Base-by-base conservation (phyloP, 2,888 invertebrate species). In the Matsumyia berberina region DNA sequence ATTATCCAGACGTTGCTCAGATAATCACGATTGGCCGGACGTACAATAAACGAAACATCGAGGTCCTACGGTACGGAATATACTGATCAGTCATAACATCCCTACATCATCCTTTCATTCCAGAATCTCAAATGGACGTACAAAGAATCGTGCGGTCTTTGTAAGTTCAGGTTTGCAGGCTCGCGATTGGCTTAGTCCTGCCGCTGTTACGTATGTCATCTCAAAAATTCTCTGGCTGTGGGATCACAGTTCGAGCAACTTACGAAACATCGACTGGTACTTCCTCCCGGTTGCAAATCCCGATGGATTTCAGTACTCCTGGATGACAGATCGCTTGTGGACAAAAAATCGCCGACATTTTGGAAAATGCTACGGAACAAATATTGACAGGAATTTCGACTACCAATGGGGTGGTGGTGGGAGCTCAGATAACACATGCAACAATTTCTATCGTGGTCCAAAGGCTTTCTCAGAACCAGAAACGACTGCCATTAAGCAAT, bases 391-490 rank as follows among this genome's bases (percentile, higher is more conserved):
- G 83, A 98, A 98, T 91, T 98, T 96, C 89, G 96, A 96, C 92
- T 95, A 95, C 88, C 94, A 95, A 46, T 98, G 97, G 97, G 96
- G 96, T 17, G 93, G 94, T 87, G 96, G 97, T 0, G 95, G 97
- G 0, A 96, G 97, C 9, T 94, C 94, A 24, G 94, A 93, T 46
- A 94, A 96, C 89, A 95, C 96, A 0, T 97, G 97, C 88, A 94
- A 94, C 70, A 96, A 97, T 88, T 96, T 95, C 44, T 98, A 94
- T 89, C 94, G 95, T 31, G 98, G 98, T 0, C 91, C 94, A 0
- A 92, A 93, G n/a, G 93, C 96, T 1, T 97, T 97, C 89, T 97
- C 97, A 0, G 98, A 98, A 91, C 95, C 96, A 0, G 98, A 98
- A 92, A 95, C 96, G 0, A 91, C 92, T 53, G 95, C 97, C 5